phyloP scores from a whole-genome alignment of 2,888 invertebrate species.

The Drosophila demipolita region DNA sequence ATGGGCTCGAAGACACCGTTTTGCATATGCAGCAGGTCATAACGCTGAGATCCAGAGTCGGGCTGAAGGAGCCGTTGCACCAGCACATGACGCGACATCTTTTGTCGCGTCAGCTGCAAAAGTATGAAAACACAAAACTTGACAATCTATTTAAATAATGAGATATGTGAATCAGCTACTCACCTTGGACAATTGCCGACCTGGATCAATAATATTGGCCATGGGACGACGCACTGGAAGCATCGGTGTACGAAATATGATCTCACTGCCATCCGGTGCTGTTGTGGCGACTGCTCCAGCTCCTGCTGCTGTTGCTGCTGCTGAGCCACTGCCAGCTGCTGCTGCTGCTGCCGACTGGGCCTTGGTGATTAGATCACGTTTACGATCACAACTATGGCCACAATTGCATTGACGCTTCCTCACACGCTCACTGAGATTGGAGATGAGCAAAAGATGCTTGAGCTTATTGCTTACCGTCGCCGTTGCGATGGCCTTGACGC shows the following conservation, averaged over 20 bases:
- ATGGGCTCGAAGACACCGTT: constrained; percentile 72
- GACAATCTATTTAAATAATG: background rate
- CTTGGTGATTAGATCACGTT: constrained; percentile 64
- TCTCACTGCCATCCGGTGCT: constrained; percentile 37
- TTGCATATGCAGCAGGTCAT: constrained; percentile 76
- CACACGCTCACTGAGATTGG: constrained; percentile 84
- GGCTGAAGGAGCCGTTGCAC: constrained; percentile 89
- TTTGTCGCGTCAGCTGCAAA: constrained; percentile 78
- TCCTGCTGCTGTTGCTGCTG: background rate
- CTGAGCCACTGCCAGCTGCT: constrained; percentile 3
- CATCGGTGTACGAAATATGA: constrained; percentile 66
- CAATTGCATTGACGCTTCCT: constrained; percentile 83
- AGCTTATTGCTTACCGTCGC: constrained; percentile 82
- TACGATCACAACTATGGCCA: constrained; percentile 84
- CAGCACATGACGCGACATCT: constrained; percentile 87
- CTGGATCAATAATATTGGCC: constrained; percentile 78
- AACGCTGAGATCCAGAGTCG: constrained; percentile 77
- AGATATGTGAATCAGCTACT: constrained; percentile 10
- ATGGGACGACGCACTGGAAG: constrained; percentile 79
- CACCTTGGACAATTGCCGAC: constrained; percentile 80
- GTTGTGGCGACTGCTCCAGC: background rate
- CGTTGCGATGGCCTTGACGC: constrained; percentile 71
- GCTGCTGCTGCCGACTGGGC: constrained; percentile 21
- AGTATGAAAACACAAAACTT: background rate
- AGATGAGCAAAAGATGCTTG: constrained; percentile 84